Evolutionary conservation across 2,113 vertebrate genomes (phyloP).

Genomic region (Pogona vitticeps): DNA sequence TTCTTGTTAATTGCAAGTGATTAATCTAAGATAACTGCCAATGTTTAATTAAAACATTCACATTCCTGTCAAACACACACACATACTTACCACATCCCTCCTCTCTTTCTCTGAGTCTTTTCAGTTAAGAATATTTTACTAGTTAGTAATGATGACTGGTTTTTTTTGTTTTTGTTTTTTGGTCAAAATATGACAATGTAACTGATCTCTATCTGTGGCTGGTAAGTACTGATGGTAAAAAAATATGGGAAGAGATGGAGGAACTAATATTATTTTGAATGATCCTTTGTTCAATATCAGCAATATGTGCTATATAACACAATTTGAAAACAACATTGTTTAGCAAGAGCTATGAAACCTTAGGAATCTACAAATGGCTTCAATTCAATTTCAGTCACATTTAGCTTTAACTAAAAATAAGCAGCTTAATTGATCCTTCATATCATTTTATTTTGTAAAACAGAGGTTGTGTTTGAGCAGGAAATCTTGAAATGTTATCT

Average conservation of each 20-base stretch:
- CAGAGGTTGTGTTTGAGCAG: slow-evolving; percentile 6
- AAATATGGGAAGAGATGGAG: slow-evolving; percentile 11
- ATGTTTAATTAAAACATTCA: background rate
- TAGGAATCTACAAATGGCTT: background rate
- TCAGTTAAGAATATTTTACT: background rate
- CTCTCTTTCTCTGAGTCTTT: no score
- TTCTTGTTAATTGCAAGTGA: background rate
- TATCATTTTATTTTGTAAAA: slow-evolving; percentile 6
- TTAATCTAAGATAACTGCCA: slow-evolving; percentile 1
- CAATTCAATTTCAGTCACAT: background rate
- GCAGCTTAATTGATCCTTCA: background rate
- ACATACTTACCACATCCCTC: no score
- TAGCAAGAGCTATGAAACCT: background rate
- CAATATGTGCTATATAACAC: background rate
- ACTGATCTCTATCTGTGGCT: background rate
- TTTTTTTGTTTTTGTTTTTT: no score
- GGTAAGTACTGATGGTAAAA: background rate
- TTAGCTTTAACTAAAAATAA: background rate
- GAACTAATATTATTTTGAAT: slow-evolving; percentile 25
- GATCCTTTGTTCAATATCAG: slow-evolving; percentile 15
- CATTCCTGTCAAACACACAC: slow-evolving; percentile 23
- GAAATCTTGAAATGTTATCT: background rate
- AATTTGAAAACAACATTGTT: slow-evolving; percentile 3
- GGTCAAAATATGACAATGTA: background rate
- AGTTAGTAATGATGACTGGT: background rate